Evolutionary conservation across 2,113 vertebrate species (phyloP).

Genomic region (Delphinus delphis): DNA sequence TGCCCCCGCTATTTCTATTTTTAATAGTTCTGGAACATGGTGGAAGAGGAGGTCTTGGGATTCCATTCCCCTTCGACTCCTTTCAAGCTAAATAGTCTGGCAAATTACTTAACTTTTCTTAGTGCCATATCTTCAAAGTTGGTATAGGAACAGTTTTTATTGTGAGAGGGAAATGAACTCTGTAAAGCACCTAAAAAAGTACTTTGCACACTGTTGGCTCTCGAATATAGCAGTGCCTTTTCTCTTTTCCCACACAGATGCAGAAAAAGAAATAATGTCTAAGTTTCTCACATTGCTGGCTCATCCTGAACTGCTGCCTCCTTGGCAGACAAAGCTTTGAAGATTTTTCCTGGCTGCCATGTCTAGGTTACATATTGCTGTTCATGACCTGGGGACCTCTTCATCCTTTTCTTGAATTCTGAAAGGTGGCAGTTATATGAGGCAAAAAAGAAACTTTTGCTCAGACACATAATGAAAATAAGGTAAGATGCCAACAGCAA

Average conservation of each 20-base stretch:
- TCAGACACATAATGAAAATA: neutral
- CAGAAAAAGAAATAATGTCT: neutral
- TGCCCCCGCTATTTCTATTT: neutral
- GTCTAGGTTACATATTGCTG: neutral
- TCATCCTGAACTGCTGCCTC: neutral
- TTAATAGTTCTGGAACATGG: neutral
- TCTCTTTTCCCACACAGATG: neutral
- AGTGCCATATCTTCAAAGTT: neutral
- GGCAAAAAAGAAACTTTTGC: neutral
- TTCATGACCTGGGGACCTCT: neutral
- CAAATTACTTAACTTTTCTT: neutral
- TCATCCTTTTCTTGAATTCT: neutral
- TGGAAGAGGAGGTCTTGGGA: neutral
- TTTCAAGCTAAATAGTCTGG: neutral
- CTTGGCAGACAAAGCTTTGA: neutral
- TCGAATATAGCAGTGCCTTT: neutral
- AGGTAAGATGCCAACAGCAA: neutral
- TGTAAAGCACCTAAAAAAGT: neutral
- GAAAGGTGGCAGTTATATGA: neutral
- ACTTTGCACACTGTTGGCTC: neutral
- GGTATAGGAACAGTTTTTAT: neutral
- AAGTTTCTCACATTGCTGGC: neutral
- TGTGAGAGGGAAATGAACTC: neutral
- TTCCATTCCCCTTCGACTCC: neutral
- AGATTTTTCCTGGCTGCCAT: neutral